Percentiles rank a stretch among this genome's conserved stretches.
These are phyloP conservation scores for Esox lucius DNA, from an alignment of 2,797 vertebrate species.

Conservation along the genomic window DNA sequence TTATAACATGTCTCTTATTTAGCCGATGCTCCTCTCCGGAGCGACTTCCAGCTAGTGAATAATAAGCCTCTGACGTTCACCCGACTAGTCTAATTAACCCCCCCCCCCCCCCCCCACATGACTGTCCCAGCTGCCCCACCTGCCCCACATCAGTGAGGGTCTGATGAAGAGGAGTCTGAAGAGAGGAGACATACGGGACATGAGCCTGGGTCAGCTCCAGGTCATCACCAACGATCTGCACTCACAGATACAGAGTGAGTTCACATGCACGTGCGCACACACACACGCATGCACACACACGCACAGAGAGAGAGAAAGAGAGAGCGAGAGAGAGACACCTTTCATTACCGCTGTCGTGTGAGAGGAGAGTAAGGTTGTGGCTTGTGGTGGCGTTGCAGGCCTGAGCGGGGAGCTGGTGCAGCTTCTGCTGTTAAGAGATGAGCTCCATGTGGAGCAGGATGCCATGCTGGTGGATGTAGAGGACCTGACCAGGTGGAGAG, in stretches of 20 bases:
- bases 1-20: too few species aligned
- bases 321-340: too few species aligned
- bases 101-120: too few species aligned
- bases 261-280: not conserved
- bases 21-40: too few species aligned
- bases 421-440: constrained; percentile 90
- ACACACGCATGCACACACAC: constrained; percentile 8
- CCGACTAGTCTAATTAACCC: too few species aligned
- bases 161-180: constrained; percentile 94
- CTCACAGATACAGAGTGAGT: constrained; percentile 96
- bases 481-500: constrained; percentile 89
- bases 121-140: constrained; percentile 82
- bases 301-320: too few species aligned
- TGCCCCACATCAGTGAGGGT: constrained; percentile 94
- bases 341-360: too few species aligned
- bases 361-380: too few species aligned
- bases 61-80: too few species aligned
- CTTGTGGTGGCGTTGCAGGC: constrained; percentile 65
- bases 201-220: constrained; percentile 94
- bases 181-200: constrained; percentile 87
- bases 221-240: constrained; percentile 97
- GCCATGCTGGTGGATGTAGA: constrained; percentile 98
- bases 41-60: too few species aligned
- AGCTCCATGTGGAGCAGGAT: constrained; percentile 95
- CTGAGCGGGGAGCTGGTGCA: constrained; percentile 95